phyloP scores from a whole-genome alignment of 2,888 invertebrate genomes.

The Zhengitettix transpicula region DNA sequence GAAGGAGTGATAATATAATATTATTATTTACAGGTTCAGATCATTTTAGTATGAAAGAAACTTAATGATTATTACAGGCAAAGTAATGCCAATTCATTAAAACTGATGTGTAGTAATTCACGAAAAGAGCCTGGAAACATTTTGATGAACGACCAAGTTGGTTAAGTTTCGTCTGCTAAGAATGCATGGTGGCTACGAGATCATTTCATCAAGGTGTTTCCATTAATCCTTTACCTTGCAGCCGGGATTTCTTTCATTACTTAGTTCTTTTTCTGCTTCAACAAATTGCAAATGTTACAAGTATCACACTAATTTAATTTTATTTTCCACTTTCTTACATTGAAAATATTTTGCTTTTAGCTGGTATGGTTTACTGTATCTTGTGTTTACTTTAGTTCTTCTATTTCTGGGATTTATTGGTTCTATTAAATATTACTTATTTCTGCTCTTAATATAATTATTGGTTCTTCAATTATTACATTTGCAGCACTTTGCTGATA shows the following conservation, averaged over 20 bases:
- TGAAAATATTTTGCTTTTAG: conserved; percentile 1
- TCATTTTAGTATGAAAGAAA: background rate
- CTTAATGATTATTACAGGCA: background rate
- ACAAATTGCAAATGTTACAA: background rate
- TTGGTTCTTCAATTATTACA: no score
- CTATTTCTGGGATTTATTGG: conserved; percentile 1
- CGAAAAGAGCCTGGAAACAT: conserved; percentile 24
- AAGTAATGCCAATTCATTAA: background rate
- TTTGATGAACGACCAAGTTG: conserved; percentile 23
- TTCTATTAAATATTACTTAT: background rate
- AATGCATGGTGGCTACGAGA: conserved; percentile 15
- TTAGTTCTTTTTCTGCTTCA: background rate
- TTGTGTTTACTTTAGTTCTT: conserved; percentile 4
- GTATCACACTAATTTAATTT: background rate
- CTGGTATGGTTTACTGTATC: conserved; percentile 1
- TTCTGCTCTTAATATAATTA: no score
- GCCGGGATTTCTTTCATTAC: conserved; percentile 19
- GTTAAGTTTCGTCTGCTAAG: background rate
- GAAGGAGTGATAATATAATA: background rate
- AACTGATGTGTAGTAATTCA: background rate
- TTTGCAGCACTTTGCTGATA: background rate
- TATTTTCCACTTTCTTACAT: background rate
- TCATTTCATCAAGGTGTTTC: conserved; percentile 34
- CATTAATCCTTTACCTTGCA: conserved; percentile 22
- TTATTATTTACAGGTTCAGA: conserved; percentile 1